Base-by-base conservation (phyloP, 2,113 vertebrate genomes). In the Phalacrocorax carbo region DNA sequence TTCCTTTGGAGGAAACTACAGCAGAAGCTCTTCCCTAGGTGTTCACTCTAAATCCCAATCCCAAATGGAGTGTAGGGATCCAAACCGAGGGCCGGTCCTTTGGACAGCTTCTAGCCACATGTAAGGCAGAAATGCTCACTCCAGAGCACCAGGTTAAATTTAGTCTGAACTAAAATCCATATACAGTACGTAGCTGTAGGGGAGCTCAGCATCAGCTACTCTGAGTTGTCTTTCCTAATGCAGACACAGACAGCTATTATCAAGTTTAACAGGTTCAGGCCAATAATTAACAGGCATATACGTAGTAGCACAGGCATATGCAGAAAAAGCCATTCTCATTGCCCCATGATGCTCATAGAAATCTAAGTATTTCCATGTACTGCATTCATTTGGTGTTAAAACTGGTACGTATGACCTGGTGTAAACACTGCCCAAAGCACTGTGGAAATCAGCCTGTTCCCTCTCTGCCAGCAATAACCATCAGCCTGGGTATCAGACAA, bases 131-230 rank as follows among this genome's bases (percentile, higher is more conserved):
- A 79, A 60, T 13, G 5, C 9, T 75, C 48, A 13, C 6, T 70
- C 36, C 34, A 61, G 52, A 38, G 5, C 13, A 32, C 21, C 19
- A 66, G 11, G 23, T 46, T 23, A 73, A 44, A 46, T 58, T 17
- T 51, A 7, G 15, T 71, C 48, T 60, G 49, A 87, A 90, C 71
- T 57, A 60, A 91, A 90, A 48, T 42, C n/a, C 36, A 11, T 13
- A 38, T 18, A 5, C 0, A 51, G 4, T 10, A 18, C 2, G 6
- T 26, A 52, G 22, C 38, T 76, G 9, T 15, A 36, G 15, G 4
- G 11, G 3, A 1, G 3, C 13, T 68, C 52, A 60, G 19, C 23
- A 54, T 58, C 54, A 66, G 12, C 32, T 72, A n/a, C 57, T 62
- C 64, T 9, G 10, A 66, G 34, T 30, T 48, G 32, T 42, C 10